A percentile compares a stretch with the other conserved stretches of the same genome.
Conservation (phyloP, 1,140 invertebrate genomes). For the Pseudachorutes palmiensis region DNA sequence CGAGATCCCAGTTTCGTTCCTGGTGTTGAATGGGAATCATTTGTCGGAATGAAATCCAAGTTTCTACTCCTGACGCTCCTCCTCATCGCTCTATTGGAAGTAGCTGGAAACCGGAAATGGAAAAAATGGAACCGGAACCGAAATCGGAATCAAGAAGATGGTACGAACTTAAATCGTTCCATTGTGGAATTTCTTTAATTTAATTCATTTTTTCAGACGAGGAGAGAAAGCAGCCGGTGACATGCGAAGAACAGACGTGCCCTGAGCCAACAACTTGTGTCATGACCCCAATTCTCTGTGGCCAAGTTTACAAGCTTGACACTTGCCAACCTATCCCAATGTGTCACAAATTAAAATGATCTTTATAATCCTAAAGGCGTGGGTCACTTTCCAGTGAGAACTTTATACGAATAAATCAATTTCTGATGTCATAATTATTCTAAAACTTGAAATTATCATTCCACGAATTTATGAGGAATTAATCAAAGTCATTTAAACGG, state of each 20-base stretch:
- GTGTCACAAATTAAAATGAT: not conserved
- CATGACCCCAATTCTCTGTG: not conserved
- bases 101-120: too few relatives aligned
- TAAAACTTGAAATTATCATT: too few relatives aligned
- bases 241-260: slow-evolving; percentile 4
- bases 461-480: too few relatives aligned
- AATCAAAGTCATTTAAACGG: too few relatives aligned
- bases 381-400: not conserved
- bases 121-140: not conserved
- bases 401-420: not conserved
- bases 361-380: not conserved
- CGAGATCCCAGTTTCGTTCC: too few relatives aligned
- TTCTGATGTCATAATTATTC: too few relatives aligned
- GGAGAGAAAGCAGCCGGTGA: not conserved
- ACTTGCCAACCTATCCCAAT: slow-evolving; percentile 1
- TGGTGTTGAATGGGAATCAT: too few relatives aligned
- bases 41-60: too few relatives aligned
- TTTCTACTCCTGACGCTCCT: too few relatives aligned
- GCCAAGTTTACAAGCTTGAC: not conserved
- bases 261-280: not conserved
- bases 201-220: too few relatives aligned
- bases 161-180: not conserved
- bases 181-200: not conserved
- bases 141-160: not conserved
- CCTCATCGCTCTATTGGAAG: too few relatives aligned